Conservation (phyloP, 2,888 invertebrate species). For the Caenorhabditis imperialis region DNA sequence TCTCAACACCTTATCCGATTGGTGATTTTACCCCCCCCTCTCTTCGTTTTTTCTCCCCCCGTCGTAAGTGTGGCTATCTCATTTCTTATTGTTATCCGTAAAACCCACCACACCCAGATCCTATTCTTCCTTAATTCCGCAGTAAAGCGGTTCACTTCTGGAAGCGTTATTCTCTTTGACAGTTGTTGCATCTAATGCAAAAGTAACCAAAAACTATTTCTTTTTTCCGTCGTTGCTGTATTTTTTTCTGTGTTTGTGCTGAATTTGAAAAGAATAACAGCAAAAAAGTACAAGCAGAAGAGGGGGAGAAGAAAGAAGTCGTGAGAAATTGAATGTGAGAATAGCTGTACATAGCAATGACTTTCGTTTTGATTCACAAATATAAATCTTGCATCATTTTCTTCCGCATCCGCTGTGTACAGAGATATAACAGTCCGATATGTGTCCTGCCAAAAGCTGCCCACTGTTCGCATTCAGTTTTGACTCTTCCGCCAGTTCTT, state of each 20-base stretch:
- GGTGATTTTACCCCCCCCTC: neutral
- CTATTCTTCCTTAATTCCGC: constrained; percentile 1
- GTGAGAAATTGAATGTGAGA: constrained; percentile 15
- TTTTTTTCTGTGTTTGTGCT: neutral
- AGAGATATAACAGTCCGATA: constrained; percentile 41
- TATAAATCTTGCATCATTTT: constrained; percentile 51
- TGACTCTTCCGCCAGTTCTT: neutral
- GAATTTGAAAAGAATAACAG: too few species aligned
- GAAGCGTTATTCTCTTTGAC: too few species aligned
- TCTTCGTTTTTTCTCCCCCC: constrained; percentile 10
- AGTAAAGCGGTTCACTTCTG: constrained; percentile 19
- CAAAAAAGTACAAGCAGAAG: too few species aligned
- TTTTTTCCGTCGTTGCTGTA: constrained; percentile 37
- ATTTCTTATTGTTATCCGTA: constrained; percentile 11
- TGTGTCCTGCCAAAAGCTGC: constrained; percentile 15
- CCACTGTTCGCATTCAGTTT: too few species aligned
- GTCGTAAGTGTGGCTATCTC: constrained; percentile 4
- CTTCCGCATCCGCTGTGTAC: constrained; percentile 50
- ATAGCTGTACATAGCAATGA: constrained; percentile 27
- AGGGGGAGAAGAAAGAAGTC: constrained; percentile 1
- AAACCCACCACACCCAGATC: constrained; percentile 24
- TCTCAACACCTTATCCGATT: too few species aligned
- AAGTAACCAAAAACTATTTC: too few species aligned
- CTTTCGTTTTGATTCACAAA: constrained; percentile 49
- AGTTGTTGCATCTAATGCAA: too few species aligned